phyloP scores from a whole-genome alignment of 2,113 vertebrate species.

The Lampris incognitus region DNA sequence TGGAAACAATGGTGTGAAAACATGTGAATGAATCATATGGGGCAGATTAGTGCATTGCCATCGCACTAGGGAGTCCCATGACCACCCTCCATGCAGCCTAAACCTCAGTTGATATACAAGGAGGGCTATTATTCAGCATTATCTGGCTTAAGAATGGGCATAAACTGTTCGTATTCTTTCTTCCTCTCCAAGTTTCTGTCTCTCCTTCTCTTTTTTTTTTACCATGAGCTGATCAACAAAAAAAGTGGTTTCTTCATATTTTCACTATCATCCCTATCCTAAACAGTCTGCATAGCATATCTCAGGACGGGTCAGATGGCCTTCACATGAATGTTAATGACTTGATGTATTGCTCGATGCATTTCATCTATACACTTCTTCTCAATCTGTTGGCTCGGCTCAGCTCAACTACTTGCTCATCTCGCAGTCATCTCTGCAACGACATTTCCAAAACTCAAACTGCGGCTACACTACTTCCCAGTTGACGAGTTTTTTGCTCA shows the following conservation, averaged over 20 bases:
- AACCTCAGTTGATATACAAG: constrained; percentile 71
- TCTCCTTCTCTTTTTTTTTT: constrained; percentile 6
- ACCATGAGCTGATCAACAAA: constrained; percentile 18
- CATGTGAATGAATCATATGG: constrained; percentile 70
- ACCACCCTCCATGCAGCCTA: constrained; percentile 61
- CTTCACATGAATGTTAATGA: constrained; percentile 59
- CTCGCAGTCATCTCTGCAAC: constrained; percentile 41
- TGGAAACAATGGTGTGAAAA: constrained; percentile 75
- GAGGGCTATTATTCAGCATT: constrained; percentile 64
- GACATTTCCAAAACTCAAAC: constrained; percentile 52
- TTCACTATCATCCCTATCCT: constrained; percentile 20
- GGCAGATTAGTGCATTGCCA: constrained; percentile 72
- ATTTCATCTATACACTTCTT: constrained; percentile 43
- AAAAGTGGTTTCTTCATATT: constrained; percentile 23
- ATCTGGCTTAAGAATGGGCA: constrained; percentile 47
- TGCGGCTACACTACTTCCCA: constrained; percentile 53
- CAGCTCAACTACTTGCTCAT: constrained; percentile 59
- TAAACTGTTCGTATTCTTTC: constrained; percentile 24
- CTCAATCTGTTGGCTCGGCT: constrained; percentile 63
- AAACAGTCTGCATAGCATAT: constrained; percentile 57
- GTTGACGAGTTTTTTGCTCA: constrained; percentile 16
- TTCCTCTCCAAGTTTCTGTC: background rate
- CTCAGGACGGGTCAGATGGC: constrained; percentile 56
- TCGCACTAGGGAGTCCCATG: constrained; percentile 74
- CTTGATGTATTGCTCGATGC: constrained; percentile 17